phyloP scores from a whole-genome alignment of 2,113 vertebrate genomes.

The Callipepla californica region DNA sequence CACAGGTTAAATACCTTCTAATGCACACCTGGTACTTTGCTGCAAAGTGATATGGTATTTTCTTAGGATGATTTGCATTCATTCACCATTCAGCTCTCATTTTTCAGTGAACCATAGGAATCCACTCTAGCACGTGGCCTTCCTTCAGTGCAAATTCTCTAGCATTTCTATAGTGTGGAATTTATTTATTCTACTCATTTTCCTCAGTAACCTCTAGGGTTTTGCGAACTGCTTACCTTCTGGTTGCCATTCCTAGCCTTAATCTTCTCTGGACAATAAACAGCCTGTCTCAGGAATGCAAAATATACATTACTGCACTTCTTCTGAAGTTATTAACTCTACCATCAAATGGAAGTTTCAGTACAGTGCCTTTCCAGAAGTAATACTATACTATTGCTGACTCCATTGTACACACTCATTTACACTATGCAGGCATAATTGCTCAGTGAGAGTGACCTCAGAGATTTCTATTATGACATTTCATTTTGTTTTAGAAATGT shows the following conservation, averaged over 20 bases:
- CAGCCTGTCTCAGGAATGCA: neutral
- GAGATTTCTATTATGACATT: neutral
- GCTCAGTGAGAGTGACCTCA: neutral
- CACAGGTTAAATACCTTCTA: slow-evolving; percentile 3
- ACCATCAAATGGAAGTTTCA: neutral
- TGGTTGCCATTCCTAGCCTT: neutral
- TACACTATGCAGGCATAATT: neutral
- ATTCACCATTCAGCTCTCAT: neutral
- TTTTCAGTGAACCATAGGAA: neutral
- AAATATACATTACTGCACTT: neutral
- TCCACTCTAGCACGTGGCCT: neutral
- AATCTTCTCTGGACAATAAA: neutral
- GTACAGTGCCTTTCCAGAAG: neutral
- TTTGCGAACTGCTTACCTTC: neutral
- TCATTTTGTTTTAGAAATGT: neutral
- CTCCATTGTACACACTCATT: neutral
- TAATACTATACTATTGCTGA: neutral
- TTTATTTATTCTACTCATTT: neutral
- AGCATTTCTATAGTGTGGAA: neutral
- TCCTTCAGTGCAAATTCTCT: neutral
- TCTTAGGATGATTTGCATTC: accelerated
- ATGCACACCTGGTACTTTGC: neutral
- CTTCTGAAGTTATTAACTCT: neutral
- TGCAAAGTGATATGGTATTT: accelerated
- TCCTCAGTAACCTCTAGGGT: neutral